Conservation (phyloP, 2,113 vertebrate species). For the Caloenas nicobarica region DNA sequence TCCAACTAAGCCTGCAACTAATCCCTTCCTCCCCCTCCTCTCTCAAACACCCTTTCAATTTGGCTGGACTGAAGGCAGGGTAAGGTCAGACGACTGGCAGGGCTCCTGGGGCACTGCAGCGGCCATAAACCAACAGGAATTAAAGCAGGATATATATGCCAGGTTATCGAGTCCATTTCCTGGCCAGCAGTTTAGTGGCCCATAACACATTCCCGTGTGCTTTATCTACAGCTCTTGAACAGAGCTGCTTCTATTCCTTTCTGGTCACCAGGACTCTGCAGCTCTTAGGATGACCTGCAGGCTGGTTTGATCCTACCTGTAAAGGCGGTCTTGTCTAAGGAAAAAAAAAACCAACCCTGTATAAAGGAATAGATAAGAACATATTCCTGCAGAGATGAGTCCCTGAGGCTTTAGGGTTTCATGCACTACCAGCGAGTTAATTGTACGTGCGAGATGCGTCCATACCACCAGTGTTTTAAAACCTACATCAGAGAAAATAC, state of each 20-base stretch:
- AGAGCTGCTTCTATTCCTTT: background rate
- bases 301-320: background rate
- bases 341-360: background rate
- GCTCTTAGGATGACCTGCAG: background rate
- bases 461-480: background rate
- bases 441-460: background rate
- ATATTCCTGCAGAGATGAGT: background rate
- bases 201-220: background rate
- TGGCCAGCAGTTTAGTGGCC: background rate
- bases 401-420: background rate
- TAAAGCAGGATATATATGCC: background rate
- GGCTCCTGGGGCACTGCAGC: background rate
- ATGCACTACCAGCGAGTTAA: background rate
- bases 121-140: conserved; percentile 32
- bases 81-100: background rate
- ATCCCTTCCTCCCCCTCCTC: background rate
- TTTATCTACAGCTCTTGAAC: background rate
- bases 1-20: background rate
- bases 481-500: background rate
- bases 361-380: background rate
- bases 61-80: background rate
- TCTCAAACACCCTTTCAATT: background rate
- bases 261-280: background rate
- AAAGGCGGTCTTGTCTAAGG: background rate
- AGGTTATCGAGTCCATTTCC: background rate